Evolutionary conservation across 2,797 vertebrate species (phyloP), one percentile per base, ranked within the genome.

Genomic region (Yasuhikotakia modesta): DNA sequence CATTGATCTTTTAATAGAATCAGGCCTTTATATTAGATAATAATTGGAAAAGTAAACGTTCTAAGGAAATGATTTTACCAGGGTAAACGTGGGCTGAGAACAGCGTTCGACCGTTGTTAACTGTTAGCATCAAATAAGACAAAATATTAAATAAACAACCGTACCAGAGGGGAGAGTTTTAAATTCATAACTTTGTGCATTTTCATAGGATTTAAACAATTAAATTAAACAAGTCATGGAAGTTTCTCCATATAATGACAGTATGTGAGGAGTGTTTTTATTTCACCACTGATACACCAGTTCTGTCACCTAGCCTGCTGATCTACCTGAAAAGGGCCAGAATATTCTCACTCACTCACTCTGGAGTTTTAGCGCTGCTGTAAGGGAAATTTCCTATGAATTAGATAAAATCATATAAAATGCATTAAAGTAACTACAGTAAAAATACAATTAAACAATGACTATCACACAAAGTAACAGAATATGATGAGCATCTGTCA

Each of bases 261-360:
- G 27, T 66, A 46, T 27, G 2, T 75, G 53, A 81, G 81, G 76
- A 70, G 78, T 48, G 69, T 70, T 78, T 43, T 69, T 65, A 66
- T 24, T 80, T 55, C 57, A 65, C 76, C 61, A 76, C 79, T 83
- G 75, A 83, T 81, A 76, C 79, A 50, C 73, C 65, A 73, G 76
- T 80, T 68, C 79, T 81, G 80, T 81, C 75, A 82, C 45, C 76
- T 61, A 39, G 78, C 78, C 69, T 85, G 81, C 80, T 74, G 69
- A 80, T 76, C 86, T 55, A 79, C 72, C 61, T 83, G 78, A 85
- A 85, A 83, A 73, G 77, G 75, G 76, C 27, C 27, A 27, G 50
- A 45, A 79, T 74, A 78, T 83, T 80, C 78, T 81, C 55, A 83
- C 74, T 79, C 76, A 83, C 45, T 65, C 39, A 17, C 12, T 46